phyloP scores from a whole-genome alignment of 2,888 invertebrate species.

The Zhuqinia jingwanae region DNA sequence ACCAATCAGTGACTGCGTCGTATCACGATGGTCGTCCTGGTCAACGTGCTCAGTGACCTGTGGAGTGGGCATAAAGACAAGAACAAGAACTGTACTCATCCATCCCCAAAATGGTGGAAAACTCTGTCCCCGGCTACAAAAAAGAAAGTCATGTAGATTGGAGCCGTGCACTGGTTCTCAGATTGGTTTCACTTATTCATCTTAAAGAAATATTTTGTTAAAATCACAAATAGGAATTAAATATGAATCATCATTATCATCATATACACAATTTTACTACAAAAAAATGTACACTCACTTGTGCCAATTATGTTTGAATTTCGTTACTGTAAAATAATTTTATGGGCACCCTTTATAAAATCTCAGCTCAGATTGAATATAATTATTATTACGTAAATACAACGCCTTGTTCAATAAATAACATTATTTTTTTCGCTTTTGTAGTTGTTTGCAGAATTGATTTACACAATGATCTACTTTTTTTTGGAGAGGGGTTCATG shows the following conservation, averaged over 20 bases:
- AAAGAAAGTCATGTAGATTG: conserved; percentile 69
- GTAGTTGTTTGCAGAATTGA: no score
- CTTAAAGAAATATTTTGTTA: conserved; percentile 5
- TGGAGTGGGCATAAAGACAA: conserved; percentile 86
- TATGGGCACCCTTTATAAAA: no score
- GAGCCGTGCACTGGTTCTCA: conserved; percentile 51
- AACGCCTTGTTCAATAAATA: conserved; percentile 26
- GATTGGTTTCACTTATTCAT: conserved; percentile 14
- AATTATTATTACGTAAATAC: no score
- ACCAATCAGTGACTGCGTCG: conserved; percentile 83
- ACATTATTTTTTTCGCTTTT: conserved; percentile 44
- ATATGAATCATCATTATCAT: no score
- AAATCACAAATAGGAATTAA: no score
- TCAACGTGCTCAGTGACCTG: conserved; percentile 94
- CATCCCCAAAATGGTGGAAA: conserved; percentile 73
- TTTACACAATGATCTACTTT: no score
- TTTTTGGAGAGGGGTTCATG: no score
- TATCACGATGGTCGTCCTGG: conserved; percentile 95
- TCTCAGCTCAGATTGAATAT: no score
- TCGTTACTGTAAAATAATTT: no score
- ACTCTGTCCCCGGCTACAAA: conserved; percentile 75
- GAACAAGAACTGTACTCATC: conserved; percentile 83
- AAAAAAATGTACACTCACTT: no score
- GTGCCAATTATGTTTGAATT: no score
- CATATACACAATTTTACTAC: no score